Percentiles rank a stretch among this genome's conserved stretches.
Evolutionary conservation across 2,888 invertebrate genomes (phyloP).

Genomic region (Eupeodes latifasciatus): DNA sequence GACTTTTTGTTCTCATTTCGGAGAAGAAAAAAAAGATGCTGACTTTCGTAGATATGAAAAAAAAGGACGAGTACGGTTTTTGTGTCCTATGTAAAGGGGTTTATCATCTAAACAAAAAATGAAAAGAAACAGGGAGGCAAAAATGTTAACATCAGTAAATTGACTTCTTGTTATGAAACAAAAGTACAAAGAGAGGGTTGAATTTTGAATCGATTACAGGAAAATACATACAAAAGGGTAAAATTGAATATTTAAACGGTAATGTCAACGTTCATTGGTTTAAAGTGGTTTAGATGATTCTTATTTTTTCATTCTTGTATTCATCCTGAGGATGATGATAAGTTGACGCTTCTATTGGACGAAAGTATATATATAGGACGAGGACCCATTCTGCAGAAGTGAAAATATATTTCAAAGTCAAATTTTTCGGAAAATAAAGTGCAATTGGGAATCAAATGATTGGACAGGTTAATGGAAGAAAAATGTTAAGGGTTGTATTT

Average conservation of each 20-base stretch:
- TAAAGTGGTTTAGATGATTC: conserved; percentile 34
- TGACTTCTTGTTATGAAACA: conserved; percentile 23
- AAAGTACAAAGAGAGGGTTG: conserved; percentile 16
- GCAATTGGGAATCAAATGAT: conserved; percentile 7
- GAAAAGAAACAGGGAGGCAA: neutral
- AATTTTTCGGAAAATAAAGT: neutral
- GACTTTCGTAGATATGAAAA: conserved; percentile 17
- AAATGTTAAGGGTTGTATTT: neutral
- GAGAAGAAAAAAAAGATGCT: conserved; percentile 42
- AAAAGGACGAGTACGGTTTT: conserved; percentile 18
- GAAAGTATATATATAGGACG: neutral
- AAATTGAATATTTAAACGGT: conserved; percentile 56
- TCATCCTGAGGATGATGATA: neutral
- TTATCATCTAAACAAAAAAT: conserved; percentile 36
- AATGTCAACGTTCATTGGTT: conserved; percentile 40
- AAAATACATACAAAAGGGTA: neutral
- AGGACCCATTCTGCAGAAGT: neutral
- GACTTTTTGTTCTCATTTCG: conserved; percentile 49
- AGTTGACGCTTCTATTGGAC: neutral
- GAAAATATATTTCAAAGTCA: conserved; percentile 33
- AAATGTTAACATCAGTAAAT: conserved; percentile 56
- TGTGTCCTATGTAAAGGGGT: conserved; percentile 59
- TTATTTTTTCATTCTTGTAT: conserved; percentile 5
- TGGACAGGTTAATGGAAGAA: conserved; percentile 20
- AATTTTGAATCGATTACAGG: conserved; percentile 32